Evolutionary conservation across 2,797 vertebrate genomes (phyloP).

Genomic region (Notolepis coatsorum): DNA sequence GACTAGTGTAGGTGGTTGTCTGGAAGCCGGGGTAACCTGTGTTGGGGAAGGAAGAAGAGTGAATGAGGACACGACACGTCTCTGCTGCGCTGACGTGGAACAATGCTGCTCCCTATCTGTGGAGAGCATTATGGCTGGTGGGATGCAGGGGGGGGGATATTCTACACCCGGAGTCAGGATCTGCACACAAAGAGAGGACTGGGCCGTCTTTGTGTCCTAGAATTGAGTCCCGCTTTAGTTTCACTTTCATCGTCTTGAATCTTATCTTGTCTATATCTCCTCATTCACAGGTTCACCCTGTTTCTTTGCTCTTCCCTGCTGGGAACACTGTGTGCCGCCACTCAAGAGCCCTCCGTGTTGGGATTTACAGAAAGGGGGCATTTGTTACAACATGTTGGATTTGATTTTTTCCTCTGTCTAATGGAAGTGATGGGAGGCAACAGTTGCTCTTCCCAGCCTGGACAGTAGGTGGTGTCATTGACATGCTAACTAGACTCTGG

Average conservation of each 20-base stretch:
- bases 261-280: constrained; percentile 18
- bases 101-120: constrained; percentile 30
- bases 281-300: constrained; percentile 42
- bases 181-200: constrained; percentile 25
- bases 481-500: not conserved
- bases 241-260: constrained; percentile 1
- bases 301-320: too few relatives aligned
- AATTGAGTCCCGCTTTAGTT: not conserved
- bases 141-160: constrained; percentile 55
- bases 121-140: constrained; percentile 12
- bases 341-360: not conserved
- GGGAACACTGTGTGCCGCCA: too few relatives aligned
- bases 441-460: constrained; percentile 36
- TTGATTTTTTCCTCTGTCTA: too few relatives aligned
- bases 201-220: constrained; percentile 6
- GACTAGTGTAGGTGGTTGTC: constrained; percentile 96
- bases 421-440: too few relatives aligned
- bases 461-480: constrained; percentile 66
- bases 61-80: not conserved
- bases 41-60: not conserved
- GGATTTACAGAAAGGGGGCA: too few relatives aligned
- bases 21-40: constrained; percentile 98
- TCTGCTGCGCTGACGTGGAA: not conserved
- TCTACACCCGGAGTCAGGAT: constrained; percentile 51
- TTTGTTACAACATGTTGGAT: too few relatives aligned